A percentile compares a stretch with the other conserved stretches of the same genome.
Conservation (phyloP, 2,888 invertebrate genomes). For the Caenorhabditis plicata region DNA sequence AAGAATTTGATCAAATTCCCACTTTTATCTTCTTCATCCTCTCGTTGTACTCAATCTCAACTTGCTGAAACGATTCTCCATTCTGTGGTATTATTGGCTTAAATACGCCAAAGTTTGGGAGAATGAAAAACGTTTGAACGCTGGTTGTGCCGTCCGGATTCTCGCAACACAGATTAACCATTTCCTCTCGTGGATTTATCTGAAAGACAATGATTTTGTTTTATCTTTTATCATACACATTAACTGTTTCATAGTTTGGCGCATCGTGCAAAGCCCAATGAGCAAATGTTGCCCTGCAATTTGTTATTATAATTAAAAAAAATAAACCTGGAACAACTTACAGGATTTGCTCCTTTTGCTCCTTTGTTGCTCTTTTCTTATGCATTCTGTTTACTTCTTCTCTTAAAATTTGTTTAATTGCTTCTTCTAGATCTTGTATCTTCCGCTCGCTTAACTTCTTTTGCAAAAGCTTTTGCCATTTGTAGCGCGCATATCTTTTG, state of each 20-base stretch:
- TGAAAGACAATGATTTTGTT: too few relatives aligned
- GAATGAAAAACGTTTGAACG: background rate
- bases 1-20: background rate
- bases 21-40: background rate
- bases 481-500: too few relatives aligned
- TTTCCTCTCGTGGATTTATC: background rate
- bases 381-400: background rate
- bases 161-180: too few relatives aligned
- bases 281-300: background rate
- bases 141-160: background rate
- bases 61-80: background rate
- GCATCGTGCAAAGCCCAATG: too few relatives aligned
- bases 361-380: background rate
- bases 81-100: background rate
- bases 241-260: background rate
- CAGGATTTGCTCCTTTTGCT: constrained; percentile 2
- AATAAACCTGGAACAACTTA: too few relatives aligned
- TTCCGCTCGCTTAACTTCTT: constrained; percentile 16
- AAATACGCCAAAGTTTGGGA: constrained; percentile 1
- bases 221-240: too few relatives aligned
- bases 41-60: background rate
- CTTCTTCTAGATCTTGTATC: background rate
- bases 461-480: too few relatives aligned
- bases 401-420: background rate
- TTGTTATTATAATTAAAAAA: background rate